Evolutionary conservation across 2,113 vertebrate genomes (phyloP), one percentile per base, ranked within the genome.

Genomic region (Nerophis lumbriciformis): DNA sequence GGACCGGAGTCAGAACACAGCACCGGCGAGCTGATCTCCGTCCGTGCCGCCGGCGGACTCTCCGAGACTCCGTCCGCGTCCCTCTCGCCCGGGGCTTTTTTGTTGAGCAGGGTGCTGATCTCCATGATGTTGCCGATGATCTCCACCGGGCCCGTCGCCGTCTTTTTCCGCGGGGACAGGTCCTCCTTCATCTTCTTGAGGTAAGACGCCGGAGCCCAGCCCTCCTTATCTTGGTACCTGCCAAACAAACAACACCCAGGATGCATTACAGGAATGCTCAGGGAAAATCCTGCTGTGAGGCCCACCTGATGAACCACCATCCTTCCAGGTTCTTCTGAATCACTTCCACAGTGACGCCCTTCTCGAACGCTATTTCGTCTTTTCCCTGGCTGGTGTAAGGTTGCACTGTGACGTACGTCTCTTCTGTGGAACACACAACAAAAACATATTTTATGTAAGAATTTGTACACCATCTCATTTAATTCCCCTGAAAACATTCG

Each of bases 91-190:
- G 90, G 87, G 0, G 92, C 78, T 68, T 96, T 99, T 87, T 99
- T 99, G 88, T 96, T 99, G 16, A 97, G 88, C 48, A 99, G 88
- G 85, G 97, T 99, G 86, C 97, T 99, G 78, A 99, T 98, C 84
- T 99, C 97, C 97, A 99, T 99, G 84, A 99, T 99, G 85, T 97
- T 99, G 61, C 97, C 96, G 0, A 99, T 98, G 69, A 99, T 99
- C 88, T 99, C 97, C 75, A 99, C 97, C 0, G 97, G 96, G 19
- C 95, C 94, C 0, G 95, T 92, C 71, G 94, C 86, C 0, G 94
- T 93, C 85, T 98, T 99, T 88, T 98, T 98, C 48, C 94, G 90
- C 3, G 92, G 89, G 0, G 94, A 92, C 68, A 97, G 88, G 59
- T 98, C 96, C 59, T 99, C 97, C 79, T 97, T 98, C 69, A 90